Base-by-base conservation (phyloP, 2,797 vertebrate genomes). In the Ptychadena robeensis region DNA sequence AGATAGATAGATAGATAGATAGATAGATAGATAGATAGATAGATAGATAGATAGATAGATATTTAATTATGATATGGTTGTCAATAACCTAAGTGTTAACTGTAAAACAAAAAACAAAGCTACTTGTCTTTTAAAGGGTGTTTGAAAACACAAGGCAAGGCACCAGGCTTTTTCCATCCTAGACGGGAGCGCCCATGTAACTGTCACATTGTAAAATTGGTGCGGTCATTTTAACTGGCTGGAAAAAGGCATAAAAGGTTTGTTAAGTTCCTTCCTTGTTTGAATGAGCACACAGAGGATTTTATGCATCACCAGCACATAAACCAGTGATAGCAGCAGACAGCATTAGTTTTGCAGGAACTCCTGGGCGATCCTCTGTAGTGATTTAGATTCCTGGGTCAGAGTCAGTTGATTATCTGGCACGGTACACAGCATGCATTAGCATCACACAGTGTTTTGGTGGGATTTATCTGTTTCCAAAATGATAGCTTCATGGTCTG, bases 401-500 rank as follows among this genome's bases (percentile, higher is more conserved):
- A 69, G 75, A 76, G 32, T 25, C 83, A 81, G 48, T 63, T 70
- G 78, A 76, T 81, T 85, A 61, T 80, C 59, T 81, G 83, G 83
- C 83, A 64, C 44, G 28, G 12, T 65, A 31, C 30, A 15, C 30
- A 76, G 9, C 28, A 80, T 31, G 67, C 53, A 59, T 79, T 70
- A 65, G 65, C 22, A 85, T 80, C 53, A 57, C 71, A 77, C 14
- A 63, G 8, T 48, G 40, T 70, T 57, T 79, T 73, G 70, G 66
- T 71, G 66, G 72, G 78, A 85, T 81, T 80, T 85, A 80, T 80
- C 72, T 53, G 5, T n/a, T 71, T 85, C 83, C 78, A 85, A 76
- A 70, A 76, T 66, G 78, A 85, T 85, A 80, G 63, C 83, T 85
- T 85, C 83, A 85, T 76, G 78, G 83, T 85, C 83, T 85, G 83